Base-by-base conservation (phyloP, 2,797 vertebrate genomes). In the Tadarida brasiliensis region DNA sequence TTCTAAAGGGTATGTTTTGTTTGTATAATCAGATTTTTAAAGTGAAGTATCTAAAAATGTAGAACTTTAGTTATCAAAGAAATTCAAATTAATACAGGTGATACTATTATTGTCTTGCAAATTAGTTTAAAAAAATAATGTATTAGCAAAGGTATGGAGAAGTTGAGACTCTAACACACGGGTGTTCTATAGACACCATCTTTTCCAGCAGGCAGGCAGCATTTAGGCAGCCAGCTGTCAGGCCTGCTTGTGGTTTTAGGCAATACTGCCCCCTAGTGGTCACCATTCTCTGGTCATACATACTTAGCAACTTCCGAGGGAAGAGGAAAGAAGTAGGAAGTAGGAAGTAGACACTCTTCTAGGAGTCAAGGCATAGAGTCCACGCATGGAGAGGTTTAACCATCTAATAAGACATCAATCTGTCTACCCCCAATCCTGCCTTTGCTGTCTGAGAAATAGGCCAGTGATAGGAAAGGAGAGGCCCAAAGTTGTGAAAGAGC, bases 191-290 rank as follows among this genome's bases (percentile, higher is more conserved):
- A 33, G 67, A 44, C 20, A 28, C 7, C 15, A 11, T 3, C 35
- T 57, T 91, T 35, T 63, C 28, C 19, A 24, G 47, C 51, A 19
- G 54, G 33, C 28, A 59, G 26, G 39, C 28, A 54, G 19, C 61
- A 15, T 16, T 87, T 89, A 86, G 33, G 15, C 26, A 15, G 54
- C 77, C 35, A 49, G 9, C 12, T 24, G n/a, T 5, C 24, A 47
- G 71, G 10, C 12, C 56, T 49, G n/a, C 47, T 68, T 20, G 16
- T 44, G 44, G 20, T 61, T 78, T 86, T 70, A 82, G 74, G 11
- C 86, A 96, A 63, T 39, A 92, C 80, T 91, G 59, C 61, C 89
- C 94, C 74, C 82, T 93, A 74, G 80, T 74, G 89, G 49, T 71
- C 47, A 5, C n/a, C n/a, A 59, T 84, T 87, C 33, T 94, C 54